phyloP scores from a whole-genome alignment of 2,797 vertebrate genomes.

The Cossypha niveicapilla region DNA sequence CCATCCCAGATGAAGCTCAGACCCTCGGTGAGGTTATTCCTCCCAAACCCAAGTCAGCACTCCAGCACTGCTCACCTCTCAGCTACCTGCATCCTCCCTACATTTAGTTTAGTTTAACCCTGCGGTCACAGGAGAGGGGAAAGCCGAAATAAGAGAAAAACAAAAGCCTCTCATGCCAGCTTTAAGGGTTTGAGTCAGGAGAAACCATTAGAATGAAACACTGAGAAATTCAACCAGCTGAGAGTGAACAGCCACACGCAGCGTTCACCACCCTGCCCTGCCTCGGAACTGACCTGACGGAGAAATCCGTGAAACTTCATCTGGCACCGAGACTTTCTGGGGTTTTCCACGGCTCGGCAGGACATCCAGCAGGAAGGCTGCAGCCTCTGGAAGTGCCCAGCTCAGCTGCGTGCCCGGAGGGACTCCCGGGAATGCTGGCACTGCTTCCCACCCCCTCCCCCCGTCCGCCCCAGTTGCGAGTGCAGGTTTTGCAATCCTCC shows the following conservation, averaged over 20 bases:
- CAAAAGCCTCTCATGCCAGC: neutral
- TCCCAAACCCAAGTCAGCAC: neutral
- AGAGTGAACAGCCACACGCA: neutral
- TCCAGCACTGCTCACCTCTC: neutral
- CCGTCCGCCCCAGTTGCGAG: neutral
- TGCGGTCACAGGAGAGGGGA: neutral
- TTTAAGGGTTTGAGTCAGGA: neutral
- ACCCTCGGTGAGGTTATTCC: neutral
- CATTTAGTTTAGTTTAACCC: neutral
- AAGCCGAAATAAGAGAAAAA: neutral
- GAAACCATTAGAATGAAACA: neutral
- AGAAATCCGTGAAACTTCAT: neutral
- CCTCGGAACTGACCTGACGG: neutral
- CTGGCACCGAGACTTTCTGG: neutral
- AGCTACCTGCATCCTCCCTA: neutral
- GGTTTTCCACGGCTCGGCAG: fast-evolving
- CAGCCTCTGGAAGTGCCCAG: neutral
- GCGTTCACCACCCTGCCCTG: neutral
- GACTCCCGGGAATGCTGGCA: neutral
- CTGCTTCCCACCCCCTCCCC: neutral
- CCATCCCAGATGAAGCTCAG: neutral
- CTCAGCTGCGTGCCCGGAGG: neutral
- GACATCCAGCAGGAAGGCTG: neutral
- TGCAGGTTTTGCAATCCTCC: slow-evolving; percentile 51
- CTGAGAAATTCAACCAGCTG: neutral